These are phyloP conservation scores for Onychorhynchus coronatus DNA, from an alignment of 2,113 vertebrate genomes.

Conservation along the genomic window DNA sequence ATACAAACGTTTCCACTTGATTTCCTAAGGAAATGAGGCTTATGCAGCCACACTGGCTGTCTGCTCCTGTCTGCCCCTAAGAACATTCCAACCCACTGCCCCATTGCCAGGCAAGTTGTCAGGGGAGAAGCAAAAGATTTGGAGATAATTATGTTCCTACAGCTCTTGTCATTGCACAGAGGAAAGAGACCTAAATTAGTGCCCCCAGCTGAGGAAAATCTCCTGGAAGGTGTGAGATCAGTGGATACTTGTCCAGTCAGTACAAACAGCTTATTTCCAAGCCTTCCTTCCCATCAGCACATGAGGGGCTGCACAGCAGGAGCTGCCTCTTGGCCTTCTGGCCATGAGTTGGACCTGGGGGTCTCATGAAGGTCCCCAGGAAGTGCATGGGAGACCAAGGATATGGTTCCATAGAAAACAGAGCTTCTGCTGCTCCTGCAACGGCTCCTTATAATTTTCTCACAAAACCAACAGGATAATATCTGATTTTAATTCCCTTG, in stretches of 20 bases:
- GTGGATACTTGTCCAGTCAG: not conserved
- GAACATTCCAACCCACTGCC: not conserved
- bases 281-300: not conserved
- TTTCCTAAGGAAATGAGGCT: constrained; percentile 48
- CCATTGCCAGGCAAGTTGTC: not conserved
- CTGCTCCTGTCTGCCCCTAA: not conserved
- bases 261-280: constrained; percentile 3
- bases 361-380: not conserved
- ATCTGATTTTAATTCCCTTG: not conserved
- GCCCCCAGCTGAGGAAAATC: not conserved
- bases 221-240: not conserved
- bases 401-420: not conserved
- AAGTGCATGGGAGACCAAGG: not conserved
- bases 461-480: not conserved
- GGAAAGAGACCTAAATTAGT: not conserved
- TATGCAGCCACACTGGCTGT: not conserved
- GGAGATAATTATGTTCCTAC: constrained; percentile 19
- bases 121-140: constrained; percentile 7
- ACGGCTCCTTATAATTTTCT: not conserved
- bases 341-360: not conserved
- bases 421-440: not conserved
- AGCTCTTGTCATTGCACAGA: not conserved
- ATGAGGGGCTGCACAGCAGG: rapidly evolving
- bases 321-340: not conserved
- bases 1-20: constrained; percentile 41